Evolutionary conservation across 1,140 invertebrate genomes (phyloP), one percentile per base, ranked within the genome.

Genomic region (Dreissena rostriformis): DNA sequence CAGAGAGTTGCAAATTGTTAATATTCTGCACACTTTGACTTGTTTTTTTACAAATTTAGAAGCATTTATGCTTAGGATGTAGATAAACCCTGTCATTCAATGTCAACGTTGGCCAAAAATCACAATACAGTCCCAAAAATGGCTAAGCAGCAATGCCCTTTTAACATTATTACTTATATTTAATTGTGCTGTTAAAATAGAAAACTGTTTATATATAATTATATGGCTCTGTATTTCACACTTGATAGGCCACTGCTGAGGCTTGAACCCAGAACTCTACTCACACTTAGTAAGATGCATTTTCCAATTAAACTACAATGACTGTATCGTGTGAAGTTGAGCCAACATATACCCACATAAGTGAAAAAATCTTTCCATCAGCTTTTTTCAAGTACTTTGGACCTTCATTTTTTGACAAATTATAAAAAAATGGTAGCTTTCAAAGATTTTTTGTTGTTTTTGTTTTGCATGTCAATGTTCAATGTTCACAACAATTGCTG

Each of bases 391-490:
- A 57, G 53, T 12, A 57, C 53, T 57, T 57, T 57, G 53, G 53
- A 57, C 53, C 53, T 57, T 57, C 53, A 57, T 57, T 57, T 19
- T 57, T 57, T 57, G 53, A 12, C 53, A 57, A 57, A 57, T 57
- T 12, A 14, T 12, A 14, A 12, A 57, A 57, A 57, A 19, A 57
- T 14, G 53, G 53, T 57, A 57, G 53, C 53, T 19, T 57, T 57
- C 12, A 19, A 57, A 57, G 53, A 57, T 57, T 57, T 57, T 57
- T 57, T 57, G 12, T 57, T 14, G 19, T 19, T 14, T 14, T 57
- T 57, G 12, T 57, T 12, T 14, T 57, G 19, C 53, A 57, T 57
- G 12, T 12, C 19, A 12, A 57, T 19, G 12, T 14, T 57, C 53
- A 57, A 57, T 57, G 53, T 19, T 14, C 53, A 14, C 53, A 57